phyloP scores from a whole-genome alignment of 2,113 vertebrate genomes.

The Symphodus melops region DNA sequence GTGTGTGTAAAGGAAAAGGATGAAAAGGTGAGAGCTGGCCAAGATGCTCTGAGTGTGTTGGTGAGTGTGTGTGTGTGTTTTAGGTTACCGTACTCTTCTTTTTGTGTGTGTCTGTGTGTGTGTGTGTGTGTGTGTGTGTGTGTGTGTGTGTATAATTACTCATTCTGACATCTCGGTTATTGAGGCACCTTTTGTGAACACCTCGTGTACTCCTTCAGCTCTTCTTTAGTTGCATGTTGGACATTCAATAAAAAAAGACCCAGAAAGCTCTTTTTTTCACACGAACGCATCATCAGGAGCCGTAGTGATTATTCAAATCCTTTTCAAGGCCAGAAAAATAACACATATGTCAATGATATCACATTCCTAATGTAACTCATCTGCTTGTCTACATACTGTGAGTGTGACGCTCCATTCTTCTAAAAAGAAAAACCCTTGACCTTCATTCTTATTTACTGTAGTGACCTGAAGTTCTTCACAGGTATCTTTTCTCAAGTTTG shows the following conservation, averaged over 20 bases:
- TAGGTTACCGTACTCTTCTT: constrained; percentile 16
- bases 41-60: constrained; percentile 52
- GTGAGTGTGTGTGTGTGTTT: constrained; percentile 17
- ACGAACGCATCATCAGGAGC: no score
- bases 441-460: no score
- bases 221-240: background rate
- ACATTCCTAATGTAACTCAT: no score
- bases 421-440: no score
- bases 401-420: no score
- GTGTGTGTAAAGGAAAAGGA: constrained; percentile 55
- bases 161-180: constrained; percentile 8
- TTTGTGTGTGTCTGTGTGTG: constrained; percentile 42
- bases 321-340: no score
- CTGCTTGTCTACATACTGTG: no score
- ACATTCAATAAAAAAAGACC: no score
- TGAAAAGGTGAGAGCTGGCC: constrained; percentile 60
- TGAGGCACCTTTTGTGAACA: constrained; percentile 11
- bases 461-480: no score
- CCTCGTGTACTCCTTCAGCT: background rate
- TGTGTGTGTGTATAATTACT: constrained; percentile 42
- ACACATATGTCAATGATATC: no score
- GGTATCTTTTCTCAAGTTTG: background rate
- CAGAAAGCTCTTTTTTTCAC: no score
- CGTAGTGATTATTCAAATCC: no score
- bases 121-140: constrained; percentile 22